These are phyloP conservation scores for Hoplodrina blanda DNA, from an alignment of 2,888 invertebrate species.

Conservation along the genomic window DNA sequence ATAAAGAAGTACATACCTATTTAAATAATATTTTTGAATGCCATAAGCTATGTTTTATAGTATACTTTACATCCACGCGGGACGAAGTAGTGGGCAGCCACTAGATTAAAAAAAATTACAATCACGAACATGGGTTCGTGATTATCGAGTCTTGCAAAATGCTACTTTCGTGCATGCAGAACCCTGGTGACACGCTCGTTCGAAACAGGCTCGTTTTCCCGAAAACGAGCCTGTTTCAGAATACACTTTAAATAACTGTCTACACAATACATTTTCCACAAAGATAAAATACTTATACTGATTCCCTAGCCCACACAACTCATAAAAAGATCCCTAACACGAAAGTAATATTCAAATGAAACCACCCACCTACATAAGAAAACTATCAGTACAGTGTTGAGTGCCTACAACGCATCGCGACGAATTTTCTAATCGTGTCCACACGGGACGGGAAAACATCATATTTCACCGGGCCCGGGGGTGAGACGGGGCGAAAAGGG, in stretches of 20 bases:
- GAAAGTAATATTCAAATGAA: slow-evolving; percentile 60
- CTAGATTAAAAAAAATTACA: no score
- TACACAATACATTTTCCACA: neutral
- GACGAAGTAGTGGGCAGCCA: no score
- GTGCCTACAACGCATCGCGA: slow-evolving; percentile 75
- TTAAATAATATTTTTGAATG: no score
- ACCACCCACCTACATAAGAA: slow-evolving; percentile 65
- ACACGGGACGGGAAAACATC: slow-evolving; percentile 88
- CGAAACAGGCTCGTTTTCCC: no score
- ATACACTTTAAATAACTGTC: neutral
- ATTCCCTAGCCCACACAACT: neutral
- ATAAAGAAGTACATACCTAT: no score
- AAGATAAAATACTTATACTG: neutral
- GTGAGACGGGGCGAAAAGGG: slow-evolving; percentile 54
- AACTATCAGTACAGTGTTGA: slow-evolving; percentile 75
- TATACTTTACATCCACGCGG: no score
- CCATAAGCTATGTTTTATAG: no score
- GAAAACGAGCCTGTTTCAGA: neutral
- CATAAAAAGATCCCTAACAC: slow-evolving; percentile 11
- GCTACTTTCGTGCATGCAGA: neutral
- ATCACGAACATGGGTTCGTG: no score
- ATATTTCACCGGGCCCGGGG: slow-evolving; percentile 87
- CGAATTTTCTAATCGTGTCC: slow-evolving; percentile 90
- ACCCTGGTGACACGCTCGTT: neutral
- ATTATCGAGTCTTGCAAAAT: no score